Conservation (phyloP, 2,113 vertebrate genomes). For the Hippocampus abdominalis region DNA sequence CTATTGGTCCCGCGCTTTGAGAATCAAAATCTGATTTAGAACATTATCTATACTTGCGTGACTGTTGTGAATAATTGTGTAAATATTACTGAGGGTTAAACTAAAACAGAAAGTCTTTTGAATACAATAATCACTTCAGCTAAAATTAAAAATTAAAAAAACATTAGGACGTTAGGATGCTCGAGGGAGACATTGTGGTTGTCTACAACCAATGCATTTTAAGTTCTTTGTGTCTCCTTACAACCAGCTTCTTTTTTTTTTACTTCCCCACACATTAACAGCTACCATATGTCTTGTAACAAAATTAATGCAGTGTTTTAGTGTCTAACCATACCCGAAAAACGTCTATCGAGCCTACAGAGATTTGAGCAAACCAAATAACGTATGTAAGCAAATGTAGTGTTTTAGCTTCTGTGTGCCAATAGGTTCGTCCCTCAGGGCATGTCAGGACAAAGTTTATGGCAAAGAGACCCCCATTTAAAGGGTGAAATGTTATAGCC, state of each 20-base stretch:
- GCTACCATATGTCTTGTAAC: slow-evolving; percentile 49
- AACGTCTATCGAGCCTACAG: slow-evolving; percentile 22
- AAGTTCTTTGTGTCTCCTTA: neutral
- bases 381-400: slow-evolving; percentile 35
- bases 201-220: neutral
- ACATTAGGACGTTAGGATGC: neutral
- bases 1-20: no score
- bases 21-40: neutral
- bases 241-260: slow-evolving; percentile 24
- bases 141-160: neutral
- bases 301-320: slow-evolving; percentile 45
- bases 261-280: slow-evolving; percentile 37
- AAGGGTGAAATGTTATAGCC: slow-evolving; percentile 53
- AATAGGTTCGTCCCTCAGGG: slow-evolving; percentile 43
- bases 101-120: neutral
- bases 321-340: slow-evolving; percentile 19
- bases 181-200: neutral
- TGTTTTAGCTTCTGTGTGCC: slow-evolving; percentile 52
- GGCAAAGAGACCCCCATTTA: slow-evolving; percentile 35
- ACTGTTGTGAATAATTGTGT: no score
- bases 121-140: neutral
- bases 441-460: slow-evolving; percentile 45
- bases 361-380: slow-evolving; percentile 24
- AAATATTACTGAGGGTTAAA: no score
- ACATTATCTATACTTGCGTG: neutral